Evolutionary conservation across 1,140 invertebrate genomes (phyloP).

Genomic region (Monomorium pharaonis): DNA sequence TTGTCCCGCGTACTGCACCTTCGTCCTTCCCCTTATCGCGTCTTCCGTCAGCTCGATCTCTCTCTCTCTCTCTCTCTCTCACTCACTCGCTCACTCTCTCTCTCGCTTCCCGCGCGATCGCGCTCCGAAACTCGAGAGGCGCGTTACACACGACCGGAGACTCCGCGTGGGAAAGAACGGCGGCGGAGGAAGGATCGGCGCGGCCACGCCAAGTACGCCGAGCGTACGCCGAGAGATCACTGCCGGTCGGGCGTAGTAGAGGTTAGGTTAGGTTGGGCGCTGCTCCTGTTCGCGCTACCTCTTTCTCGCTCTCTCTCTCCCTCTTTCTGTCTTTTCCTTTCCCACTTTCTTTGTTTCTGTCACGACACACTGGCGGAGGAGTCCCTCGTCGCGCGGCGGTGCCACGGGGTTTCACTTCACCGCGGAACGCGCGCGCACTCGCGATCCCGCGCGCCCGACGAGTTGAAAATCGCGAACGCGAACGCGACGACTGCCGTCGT

Average conservation of each 20-base stretch:
- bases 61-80: neutral
- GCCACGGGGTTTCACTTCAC: constrained; percentile 45
- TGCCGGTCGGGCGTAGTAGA: constrained; percentile 64
- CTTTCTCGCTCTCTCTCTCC: neutral
- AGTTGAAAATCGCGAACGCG: neutral
- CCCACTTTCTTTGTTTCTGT: neutral
- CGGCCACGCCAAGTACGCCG: neutral
- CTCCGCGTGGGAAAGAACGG: constrained; percentile 1
- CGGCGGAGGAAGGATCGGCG: neutral
- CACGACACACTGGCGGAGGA: constrained; percentile 31
- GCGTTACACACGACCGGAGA: neutral
- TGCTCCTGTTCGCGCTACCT: constrained; percentile 23
- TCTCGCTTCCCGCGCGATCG: neutral
- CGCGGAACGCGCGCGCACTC: neutral
- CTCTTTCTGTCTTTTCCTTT: neutral
- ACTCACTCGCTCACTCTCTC: no score
- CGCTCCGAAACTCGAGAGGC: neutral
- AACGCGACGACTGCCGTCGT: neutral
- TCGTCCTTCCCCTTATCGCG: neutral
- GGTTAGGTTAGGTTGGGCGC: constrained; percentile 72
- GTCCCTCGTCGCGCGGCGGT: neutral
- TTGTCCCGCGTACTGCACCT: neutral
- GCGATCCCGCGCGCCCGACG: neutral
- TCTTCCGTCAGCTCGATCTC: neutral
- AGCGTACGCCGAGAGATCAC: constrained; percentile 49